Evolutionary conservation across 2,797 vertebrate genomes (phyloP), one percentile per base, ranked within the genome.

Genomic region (Ispidina lecontei): DNA sequence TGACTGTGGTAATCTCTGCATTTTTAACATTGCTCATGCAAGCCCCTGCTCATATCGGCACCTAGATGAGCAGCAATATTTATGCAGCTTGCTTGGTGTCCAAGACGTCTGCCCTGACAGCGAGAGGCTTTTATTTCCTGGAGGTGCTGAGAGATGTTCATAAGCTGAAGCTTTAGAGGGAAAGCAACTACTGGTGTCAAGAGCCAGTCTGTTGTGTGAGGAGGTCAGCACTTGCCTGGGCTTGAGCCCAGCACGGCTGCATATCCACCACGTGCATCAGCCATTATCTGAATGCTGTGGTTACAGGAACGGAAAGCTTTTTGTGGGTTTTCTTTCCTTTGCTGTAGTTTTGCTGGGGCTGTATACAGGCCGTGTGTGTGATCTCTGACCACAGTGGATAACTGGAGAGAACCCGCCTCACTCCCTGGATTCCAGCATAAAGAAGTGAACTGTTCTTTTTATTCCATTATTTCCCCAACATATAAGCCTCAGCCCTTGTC

Each of bases 351-450:
- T 35, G 43, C 43, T 33, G 55, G 62, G 55, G 7, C 28, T 1
- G 1, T 1, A 6, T 4, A 35, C 23, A 21, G 21, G 16, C 37
- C 1, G 0, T 8, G 4, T 1, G 8, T 9, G 63, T 1, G 5
- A 73, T 62, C 39, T 52, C 54, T 17, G 52, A 5, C 15, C 4
- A 0, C 76, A 18, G 44, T 1, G 2, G 52, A 25, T 22, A 41
- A 7, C 31, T 16, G 14, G 12, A 46, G 31, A 20, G 28, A 39
- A 23, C 22, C 7, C 0, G 0, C 7, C 82, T 39, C 72, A 41
- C 28, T 49, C 37, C 52, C 23, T 4, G 58, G 9, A 20, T 41
- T 28, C 12, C n/a, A 29, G 23, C 23, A 12, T 29, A 12, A 52
- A 22, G 63, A 12, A 4, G 10, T 11, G 17, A 58, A 9, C 31